A percentile compares a stretch with the other conserved stretches of the same genome.
These are phyloP conservation scores for Threskiornis aethiopicus DNA, from an alignment of 2,797 vertebrate species.

Conservation along the genomic window DNA sequence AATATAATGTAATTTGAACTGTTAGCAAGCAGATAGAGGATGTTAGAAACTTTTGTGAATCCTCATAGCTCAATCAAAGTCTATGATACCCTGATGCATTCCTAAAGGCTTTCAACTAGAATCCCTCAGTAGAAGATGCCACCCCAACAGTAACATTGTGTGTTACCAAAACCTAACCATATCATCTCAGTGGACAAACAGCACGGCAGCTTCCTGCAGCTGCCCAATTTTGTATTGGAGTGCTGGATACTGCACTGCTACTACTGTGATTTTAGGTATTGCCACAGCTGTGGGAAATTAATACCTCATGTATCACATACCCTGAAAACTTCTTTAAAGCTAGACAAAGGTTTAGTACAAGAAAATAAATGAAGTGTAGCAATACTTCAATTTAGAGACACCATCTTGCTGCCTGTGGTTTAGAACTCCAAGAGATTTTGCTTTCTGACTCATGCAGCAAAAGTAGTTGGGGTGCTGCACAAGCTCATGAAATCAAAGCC, in stretches of 20 bases:
- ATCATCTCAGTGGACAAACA: neutral
- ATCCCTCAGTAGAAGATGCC: neutral
- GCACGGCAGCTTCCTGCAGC: neutral
- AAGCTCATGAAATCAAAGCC: neutral
- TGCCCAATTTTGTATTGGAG: neutral
- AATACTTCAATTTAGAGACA: neutral
- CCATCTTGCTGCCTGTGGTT: neutral
- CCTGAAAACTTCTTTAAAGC: neutral
- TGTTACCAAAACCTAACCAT: neutral
- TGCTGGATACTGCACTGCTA: neutral
- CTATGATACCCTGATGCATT: neutral
- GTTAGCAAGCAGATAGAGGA: neutral
- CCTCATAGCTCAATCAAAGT: neutral
- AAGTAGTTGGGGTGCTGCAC: neutral
- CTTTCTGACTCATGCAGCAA: neutral
- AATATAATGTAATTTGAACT: neutral
- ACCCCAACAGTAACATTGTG: neutral
- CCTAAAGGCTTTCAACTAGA: neutral
- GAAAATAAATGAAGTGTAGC: neutral
- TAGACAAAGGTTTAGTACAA: neutral
- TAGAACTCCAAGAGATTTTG: neutral
- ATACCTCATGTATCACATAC: neutral
- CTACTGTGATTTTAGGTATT: neutral
- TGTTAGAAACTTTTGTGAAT: neutral
- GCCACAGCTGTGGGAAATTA: neutral